Evolutionary conservation across 2,888 invertebrate genomes (phyloP).

Genomic region (Watsonalla cultraria): DNA sequence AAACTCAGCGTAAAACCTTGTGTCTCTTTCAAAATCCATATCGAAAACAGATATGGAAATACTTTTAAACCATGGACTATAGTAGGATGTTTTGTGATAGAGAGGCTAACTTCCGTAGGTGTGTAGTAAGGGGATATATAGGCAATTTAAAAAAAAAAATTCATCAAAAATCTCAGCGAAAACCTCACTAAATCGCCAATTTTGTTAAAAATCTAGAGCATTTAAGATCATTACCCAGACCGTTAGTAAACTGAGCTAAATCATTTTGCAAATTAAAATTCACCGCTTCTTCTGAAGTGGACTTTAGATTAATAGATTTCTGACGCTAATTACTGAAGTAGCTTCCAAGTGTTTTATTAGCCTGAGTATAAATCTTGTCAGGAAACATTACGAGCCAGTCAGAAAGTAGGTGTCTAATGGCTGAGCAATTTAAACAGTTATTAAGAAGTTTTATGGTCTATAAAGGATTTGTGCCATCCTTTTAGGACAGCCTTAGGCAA

Average conservation of each 20-base stretch:
- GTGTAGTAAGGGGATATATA: too few species aligned
- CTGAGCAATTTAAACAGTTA: background rate
- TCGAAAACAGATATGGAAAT: too few species aligned
- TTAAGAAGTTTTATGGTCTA: background rate
- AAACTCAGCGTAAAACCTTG: too few species aligned
- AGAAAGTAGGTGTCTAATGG: background rate
- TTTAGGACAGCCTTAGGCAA: background rate
- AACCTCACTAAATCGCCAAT: too few species aligned
- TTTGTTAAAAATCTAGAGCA: too few species aligned
- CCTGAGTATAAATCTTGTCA: slow-evolving; percentile 18
- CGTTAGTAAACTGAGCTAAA: background rate
- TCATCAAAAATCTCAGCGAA: too few species aligned
- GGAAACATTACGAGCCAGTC: slow-evolving; percentile 14
- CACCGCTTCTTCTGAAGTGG: background rate
- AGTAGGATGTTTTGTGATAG: too few species aligned
- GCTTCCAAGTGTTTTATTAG: background rate
- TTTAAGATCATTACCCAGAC: background rate
- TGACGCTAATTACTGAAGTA: background rate
- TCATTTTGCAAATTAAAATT: background rate
- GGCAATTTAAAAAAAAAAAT: too few species aligned
- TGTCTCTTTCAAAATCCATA: too few species aligned
- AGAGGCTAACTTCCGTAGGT: too few species aligned
- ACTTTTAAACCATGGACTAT: too few species aligned
- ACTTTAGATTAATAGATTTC: slow-evolving; percentile 1
- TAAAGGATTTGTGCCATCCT: background rate